Evolutionary conservation across 2,797 vertebrate species (phyloP).

Genomic region (Astyanax mexicanus): DNA sequence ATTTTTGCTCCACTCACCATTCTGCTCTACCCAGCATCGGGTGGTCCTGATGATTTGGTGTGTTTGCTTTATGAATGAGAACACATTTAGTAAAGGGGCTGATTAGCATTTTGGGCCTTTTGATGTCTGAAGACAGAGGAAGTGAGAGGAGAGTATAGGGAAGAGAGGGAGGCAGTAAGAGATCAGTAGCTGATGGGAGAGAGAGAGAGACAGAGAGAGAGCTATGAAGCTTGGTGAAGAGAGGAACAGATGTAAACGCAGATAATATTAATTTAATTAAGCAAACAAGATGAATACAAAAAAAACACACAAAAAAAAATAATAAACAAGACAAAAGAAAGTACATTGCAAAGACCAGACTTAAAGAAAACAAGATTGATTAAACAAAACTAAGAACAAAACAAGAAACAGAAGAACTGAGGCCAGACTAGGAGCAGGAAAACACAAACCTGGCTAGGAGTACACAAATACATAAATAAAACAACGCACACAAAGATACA

Average conservation of each 20-base stretch:
- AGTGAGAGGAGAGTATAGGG: conserved; percentile 1
- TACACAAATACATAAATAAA: too few relatives aligned
- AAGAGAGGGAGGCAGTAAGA: not conserved
- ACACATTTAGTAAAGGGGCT: conserved; percentile 66
- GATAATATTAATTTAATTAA: too few relatives aligned
- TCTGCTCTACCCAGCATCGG: conserved; percentile 11
- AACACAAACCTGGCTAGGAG: too few relatives aligned
- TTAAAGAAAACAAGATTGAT: too few relatives aligned
- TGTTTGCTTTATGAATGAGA: conserved; percentile 61
- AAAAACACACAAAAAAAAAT: too few relatives aligned
- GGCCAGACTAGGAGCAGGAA: too few relatives aligned
- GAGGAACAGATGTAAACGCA: not conserved
- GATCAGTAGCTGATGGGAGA: conserved; percentile 6
- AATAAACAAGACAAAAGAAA: too few relatives aligned
- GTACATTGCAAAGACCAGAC: too few relatives aligned
- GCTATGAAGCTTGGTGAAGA: not conserved
- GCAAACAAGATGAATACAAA: too few relatives aligned
- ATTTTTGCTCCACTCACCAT: not conserved
- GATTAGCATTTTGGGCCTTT: conserved; percentile 63
- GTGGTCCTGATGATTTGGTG: conserved; percentile 48
- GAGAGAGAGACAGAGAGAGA: not conserved
- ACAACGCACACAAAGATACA: too few relatives aligned
- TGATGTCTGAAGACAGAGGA: conserved; percentile 25
- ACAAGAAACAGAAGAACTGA: too few relatives aligned
- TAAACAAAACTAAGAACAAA: too few relatives aligned